Evolutionary conservation across 2,797 vertebrate genomes (phyloP).

Genomic region (Takifugu rubripes): DNA sequence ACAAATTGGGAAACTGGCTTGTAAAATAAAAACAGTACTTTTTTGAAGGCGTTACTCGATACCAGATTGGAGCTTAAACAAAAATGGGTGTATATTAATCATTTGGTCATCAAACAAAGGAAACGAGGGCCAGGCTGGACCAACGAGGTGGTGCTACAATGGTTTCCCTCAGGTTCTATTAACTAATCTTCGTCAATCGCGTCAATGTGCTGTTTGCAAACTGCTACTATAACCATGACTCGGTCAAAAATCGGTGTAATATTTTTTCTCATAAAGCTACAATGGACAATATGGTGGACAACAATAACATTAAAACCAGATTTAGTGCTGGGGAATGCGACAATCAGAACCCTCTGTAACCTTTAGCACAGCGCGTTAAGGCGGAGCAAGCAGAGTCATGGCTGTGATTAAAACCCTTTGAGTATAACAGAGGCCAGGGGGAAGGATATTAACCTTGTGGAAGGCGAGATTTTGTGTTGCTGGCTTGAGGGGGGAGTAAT

Average conservation of each 20-base stretch:
- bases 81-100: too few species aligned
- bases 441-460: slow-evolving; percentile 66
- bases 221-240: too few species aligned
- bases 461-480: slow-evolving; percentile 63
- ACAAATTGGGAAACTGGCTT: background rate
- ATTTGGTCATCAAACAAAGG: too few species aligned
- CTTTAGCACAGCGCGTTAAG: slow-evolving; percentile 49
- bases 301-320: slow-evolving; percentile 42
- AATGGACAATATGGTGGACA: slow-evolving; percentile 7
- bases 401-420: slow-evolving; percentile 56
- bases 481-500: slow-evolving; percentile 62
- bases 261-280: slow-evolving; percentile 1
- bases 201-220: too few species aligned
- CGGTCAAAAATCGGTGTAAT: too few species aligned
- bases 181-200: too few species aligned
- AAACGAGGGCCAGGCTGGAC: too few species aligned
- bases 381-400: slow-evolving; percentile 46
- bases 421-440: slow-evolving; percentile 19
- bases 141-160: too few species aligned
- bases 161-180: too few species aligned
- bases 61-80: too few species aligned
- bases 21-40: too few species aligned
- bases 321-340: slow-evolving; percentile 41
- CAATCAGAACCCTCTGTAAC: slow-evolving; percentile 26
- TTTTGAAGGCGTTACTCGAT: too few species aligned